Base-by-base conservation (phyloP, 2,888 invertebrate species). In the Myopa testacea region DNA sequence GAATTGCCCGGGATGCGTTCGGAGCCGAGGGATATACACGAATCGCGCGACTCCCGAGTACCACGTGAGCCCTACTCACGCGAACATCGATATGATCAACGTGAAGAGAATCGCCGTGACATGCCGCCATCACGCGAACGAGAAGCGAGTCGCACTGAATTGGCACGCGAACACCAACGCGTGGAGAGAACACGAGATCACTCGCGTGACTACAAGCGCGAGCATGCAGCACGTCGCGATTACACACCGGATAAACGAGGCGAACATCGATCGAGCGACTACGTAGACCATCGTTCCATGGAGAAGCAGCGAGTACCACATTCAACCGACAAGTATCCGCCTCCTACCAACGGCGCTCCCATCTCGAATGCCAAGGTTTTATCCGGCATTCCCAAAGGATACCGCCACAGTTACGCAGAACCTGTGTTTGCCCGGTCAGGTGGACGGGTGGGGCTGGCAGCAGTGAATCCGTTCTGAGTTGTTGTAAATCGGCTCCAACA, bases 391-490 rank as follows among this genome's bases (percentile, higher is more conserved):
- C 84, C 86, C 55, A 89, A 89, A 82, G 89, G 89, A 62, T 89
- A 89, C 81, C 86, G 89, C 7, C 89, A 89, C 78, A 89, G 89
- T 81, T 90, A 89, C 80, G 89, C 89, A 52, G 90, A 90, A 80
- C 88, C 88, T 40, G 88, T 88, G 10, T 88, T 88, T 68, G 85
- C 87, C 10, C 83, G 88, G 65, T 83, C 87, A 75, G 88, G 88
- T 34, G 89, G 89, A 37, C 86, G 89, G 3, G 90, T 89, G 7
- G 89, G 89, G 26, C 83, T 89, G 38, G 89, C 89, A 8, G 89
- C 89, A 65, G 89, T 89, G 37, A 89, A 89, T 85, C 89, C 89
- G 55, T 89, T 87, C 78, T 88, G 83, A 82, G 19, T 8, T 26
- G 10, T 45, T 45, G 1, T 45, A 45, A 8, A 45, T 12, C 5